Percentiles rank a stretch among this genome's conserved stretches.
Conservation (phyloP, 2,888 invertebrate species). For the Lochmaea capreae region DNA sequence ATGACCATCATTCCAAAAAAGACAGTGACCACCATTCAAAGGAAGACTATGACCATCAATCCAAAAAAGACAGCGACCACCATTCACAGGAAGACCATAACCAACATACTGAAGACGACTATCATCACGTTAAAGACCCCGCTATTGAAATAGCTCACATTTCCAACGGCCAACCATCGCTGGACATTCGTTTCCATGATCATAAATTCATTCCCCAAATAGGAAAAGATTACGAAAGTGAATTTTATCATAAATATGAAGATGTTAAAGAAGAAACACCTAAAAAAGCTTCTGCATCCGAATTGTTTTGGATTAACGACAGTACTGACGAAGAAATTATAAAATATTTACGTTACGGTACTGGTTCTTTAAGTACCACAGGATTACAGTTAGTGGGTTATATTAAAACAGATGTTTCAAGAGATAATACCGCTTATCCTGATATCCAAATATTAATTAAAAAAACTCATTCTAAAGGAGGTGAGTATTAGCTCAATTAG, state of each 20-base stretch:
- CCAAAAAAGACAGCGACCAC: conserved; percentile 53
- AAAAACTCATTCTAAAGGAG: conserved; percentile 47
- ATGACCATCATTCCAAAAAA: conserved; percentile 49
- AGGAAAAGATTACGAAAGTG: conserved; percentile 3
- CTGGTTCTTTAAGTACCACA: conserved; percentile 56
- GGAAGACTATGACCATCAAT: conserved; percentile 2
- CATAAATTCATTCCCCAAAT: background rate
- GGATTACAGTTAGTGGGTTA: conserved; percentile 56
- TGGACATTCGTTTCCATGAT: background rate
- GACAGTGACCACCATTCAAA: conserved; percentile 39
- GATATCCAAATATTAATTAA: conserved; percentile 58
- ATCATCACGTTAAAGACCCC: conserved; percentile 5
- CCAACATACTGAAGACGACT: background rate
- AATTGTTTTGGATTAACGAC: conserved; percentile 16
- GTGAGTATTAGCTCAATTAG: conserved; percentile 18
- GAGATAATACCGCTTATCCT: conserved; percentile 54
- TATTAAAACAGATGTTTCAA: conserved; percentile 58
- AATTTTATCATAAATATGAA: conserved; percentile 10
- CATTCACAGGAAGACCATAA: conserved; percentile 3
- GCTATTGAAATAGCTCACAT: conserved; percentile 3
- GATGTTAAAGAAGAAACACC: background rate
- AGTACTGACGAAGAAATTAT: conserved; percentile 47
- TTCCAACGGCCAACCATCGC: background rate
- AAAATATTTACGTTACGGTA: conserved; percentile 60
- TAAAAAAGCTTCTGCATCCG: background rate